Conservation (phyloP, 2,888 invertebrate species). For the Neria commutata region DNA sequence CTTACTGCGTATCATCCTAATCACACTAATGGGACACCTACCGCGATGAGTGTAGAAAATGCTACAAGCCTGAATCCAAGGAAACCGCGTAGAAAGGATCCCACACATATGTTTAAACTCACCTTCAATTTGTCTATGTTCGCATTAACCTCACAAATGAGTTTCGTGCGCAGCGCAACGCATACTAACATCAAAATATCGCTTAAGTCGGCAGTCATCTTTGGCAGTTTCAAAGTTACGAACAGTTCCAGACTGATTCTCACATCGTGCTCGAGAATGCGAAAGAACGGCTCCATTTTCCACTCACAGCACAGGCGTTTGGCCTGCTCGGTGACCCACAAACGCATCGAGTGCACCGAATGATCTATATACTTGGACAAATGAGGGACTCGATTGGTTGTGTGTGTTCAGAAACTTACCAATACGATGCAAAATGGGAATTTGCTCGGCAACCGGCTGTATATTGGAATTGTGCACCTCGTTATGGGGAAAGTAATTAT, state of each 20-base stretch:
- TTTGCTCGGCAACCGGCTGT: slow-evolving; percentile 81
- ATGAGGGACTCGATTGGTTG: neutral
- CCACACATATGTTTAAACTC: slow-evolving; percentile 23
- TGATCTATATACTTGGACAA: slow-evolving; percentile 66
- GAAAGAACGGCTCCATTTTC: slow-evolving; percentile 78
- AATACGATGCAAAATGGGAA: slow-evolving; percentile 67
- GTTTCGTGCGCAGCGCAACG: slow-evolving; percentile 78
- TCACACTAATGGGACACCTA: too few species aligned
- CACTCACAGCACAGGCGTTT: slow-evolving; percentile 75
- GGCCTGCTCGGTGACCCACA: slow-evolving; percentile 78
- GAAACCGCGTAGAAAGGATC: too few species aligned
- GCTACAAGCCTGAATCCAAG: too few species aligned
- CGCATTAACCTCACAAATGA: slow-evolving; percentile 78
- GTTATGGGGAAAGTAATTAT: slow-evolving; percentile 70
- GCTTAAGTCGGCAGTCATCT: slow-evolving; percentile 64
- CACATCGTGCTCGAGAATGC: slow-evolving; percentile 71
- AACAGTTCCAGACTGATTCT: slow-evolving; percentile 67
- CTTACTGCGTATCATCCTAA: too few species aligned
- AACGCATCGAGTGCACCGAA: slow-evolving; percentile 77
- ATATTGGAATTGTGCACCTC: slow-evolving; percentile 77
- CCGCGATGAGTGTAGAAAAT: too few species aligned
- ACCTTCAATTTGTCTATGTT: slow-evolving; percentile 80
- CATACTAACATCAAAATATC: slow-evolving; percentile 82
- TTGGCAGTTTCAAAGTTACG: slow-evolving; percentile 64
- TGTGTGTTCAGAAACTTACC: slow-evolving; percentile 42